Evolutionary conservation across 2,888 invertebrate genomes (phyloP), one percentile per base, ranked within the genome.

Genomic region (Galeruca laticollis): DNA sequence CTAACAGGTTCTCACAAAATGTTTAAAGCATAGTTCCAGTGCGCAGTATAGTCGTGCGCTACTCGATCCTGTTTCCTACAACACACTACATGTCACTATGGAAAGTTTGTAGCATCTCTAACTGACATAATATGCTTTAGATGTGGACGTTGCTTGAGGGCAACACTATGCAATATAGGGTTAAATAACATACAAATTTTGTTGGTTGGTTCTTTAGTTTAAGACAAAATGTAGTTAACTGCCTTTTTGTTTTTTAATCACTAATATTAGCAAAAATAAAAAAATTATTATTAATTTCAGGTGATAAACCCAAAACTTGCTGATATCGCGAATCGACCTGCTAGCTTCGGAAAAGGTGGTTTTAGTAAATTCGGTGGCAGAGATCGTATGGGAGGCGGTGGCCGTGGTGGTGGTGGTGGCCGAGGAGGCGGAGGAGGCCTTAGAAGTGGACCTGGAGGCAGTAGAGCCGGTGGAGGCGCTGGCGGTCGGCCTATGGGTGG

Each of bases 231-330:
- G 3, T 3, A 26, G 26, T 15, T 21, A 35, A 9, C 49, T 33
- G 15, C 15, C n/a, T 26, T 18, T 51, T 20, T 51, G 15, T 51
- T 18, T 10, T 18, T 18, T 18, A 4, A 18, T 18, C n/a, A 18
- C 18, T 26, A 59, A 47, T 56, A 31, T 59, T 49, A n/a, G n/a
- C n/a, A n/a, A n/a, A n/a, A n/a, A n/a, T n/a, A n/a, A n/a, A n/a
- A n/a, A n/a, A n/a, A n/a, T n/a, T n/a, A 49, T 49, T 49, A 49
- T 60, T 59, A 70, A 75, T 81, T 80, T 82, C 88, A 90, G 93
- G 92, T 92, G 75, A 89, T 97, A 69, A 95, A 94, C 83, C 96
- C 96, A 60, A 94, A 95, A 83, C 88, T 97, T 56, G 89, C 92
- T 79, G 93, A 94, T 78, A 89, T 96, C 88, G 93, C 93, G 8